Evolutionary conservation across 2,797 vertebrate species (phyloP).

Genomic region (Leptatherina wallacei): DNA sequence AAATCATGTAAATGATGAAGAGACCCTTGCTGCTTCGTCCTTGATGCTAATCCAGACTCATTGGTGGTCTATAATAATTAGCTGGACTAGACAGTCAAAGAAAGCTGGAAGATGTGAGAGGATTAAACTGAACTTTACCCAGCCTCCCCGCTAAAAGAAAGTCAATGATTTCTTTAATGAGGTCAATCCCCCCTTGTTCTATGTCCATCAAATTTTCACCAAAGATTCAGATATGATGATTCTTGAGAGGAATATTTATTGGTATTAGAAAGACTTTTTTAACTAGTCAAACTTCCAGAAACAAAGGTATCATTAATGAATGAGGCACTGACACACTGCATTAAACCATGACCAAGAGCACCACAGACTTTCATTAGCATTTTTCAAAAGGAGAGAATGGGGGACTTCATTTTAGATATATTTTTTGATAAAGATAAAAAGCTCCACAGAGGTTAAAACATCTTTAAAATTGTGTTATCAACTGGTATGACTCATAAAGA

Average conservation of each 20-base stretch:
- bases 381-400: conserved; percentile 1
- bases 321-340: background rate
- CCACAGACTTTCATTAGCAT: background rate
- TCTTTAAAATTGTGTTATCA: conserved; percentile 23
- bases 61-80: conserved; percentile 29
- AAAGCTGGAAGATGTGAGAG: conserved; percentile 5
- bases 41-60: conserved; percentile 36
- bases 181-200: conserved; percentile 3
- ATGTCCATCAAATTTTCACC: conserved; percentile 1
- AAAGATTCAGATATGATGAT: conserved; percentile 11
- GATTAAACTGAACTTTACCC: conserved; percentile 34
- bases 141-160: conserved; percentile 17
- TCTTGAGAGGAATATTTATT: background rate
- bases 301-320: conserved; percentile 6
- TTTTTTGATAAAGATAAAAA: conserved; percentile 13
- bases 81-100: conserved; percentile 18
- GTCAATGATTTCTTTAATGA: conserved; percentile 32
- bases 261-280: background rate
- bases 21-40: conserved; percentile 1
- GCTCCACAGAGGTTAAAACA: conserved; percentile 34
- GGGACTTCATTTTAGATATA: conserved; percentile 11
- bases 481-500: conserved; percentile 26
- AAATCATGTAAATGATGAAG: conserved; percentile 14
- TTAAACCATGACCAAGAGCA: background rate
- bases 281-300: conserved; percentile 1